phyloP scores from a whole-genome alignment of 1,140 invertebrate genomes.

The Pseudomyrmex gracilis region DNA sequence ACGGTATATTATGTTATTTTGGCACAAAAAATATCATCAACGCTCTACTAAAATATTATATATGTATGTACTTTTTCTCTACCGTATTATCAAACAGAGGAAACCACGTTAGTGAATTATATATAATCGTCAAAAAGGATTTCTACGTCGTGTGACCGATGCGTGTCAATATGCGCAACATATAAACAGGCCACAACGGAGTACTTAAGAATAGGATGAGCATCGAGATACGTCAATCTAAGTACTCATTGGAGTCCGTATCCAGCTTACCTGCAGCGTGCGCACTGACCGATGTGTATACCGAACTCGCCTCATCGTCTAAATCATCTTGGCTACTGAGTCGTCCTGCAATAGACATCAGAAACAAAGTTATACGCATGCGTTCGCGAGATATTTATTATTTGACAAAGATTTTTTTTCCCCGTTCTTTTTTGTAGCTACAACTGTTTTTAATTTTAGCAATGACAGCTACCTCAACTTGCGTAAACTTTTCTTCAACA shows the following conservation, averaged over 20 bases:
- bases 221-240: constrained; percentile 81
- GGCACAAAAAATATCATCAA: constrained; percentile 37
- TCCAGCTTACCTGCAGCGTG: constrained; percentile 87
- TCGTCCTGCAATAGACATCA: constrained; percentile 86
- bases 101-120: constrained; percentile 46
- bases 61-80: constrained; percentile 5
- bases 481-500: no score
- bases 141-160: constrained; percentile 3
- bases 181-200: constrained; percentile 47
- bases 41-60: neutral
- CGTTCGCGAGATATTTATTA: neutral
- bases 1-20: constrained; percentile 27
- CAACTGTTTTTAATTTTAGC: no score
- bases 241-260: constrained; percentile 83
- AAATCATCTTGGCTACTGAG: constrained; percentile 95
- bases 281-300: constrained; percentile 86
- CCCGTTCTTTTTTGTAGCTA: neutral
- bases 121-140: neutral
- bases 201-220: constrained; percentile 69
- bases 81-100: constrained; percentile 32
- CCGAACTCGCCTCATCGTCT: constrained; percentile 91
- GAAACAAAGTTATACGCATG: neutral
- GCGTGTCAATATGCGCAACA: constrained; percentile 14
- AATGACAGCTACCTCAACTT: no score
- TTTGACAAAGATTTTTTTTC: no score